Evolutionary conservation across 1,140 invertebrate genomes (phyloP), one percentile per base, ranked within the genome.

Genomic region (Macrostomum lignano): DNA sequence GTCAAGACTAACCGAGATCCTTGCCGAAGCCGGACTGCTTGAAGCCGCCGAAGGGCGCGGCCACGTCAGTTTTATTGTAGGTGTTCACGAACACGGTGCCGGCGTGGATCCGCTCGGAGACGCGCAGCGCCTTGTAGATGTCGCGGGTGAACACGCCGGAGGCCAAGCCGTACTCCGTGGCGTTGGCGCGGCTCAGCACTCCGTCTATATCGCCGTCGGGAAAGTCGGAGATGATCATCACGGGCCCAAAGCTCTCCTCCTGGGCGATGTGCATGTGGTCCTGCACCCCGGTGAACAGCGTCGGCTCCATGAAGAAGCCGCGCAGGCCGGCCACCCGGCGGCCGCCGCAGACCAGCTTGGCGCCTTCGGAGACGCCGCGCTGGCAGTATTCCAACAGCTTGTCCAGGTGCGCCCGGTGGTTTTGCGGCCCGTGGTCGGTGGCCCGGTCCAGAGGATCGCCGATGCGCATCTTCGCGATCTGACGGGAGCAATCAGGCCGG

Each of bases 271-370:
- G 69, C 76, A 93, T 91, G 44, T 84, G 51, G 49, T 94, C 84
- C 40, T 68, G 48, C 2, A 94, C 84, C 55, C 91, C 67, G 10
- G 73, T 68, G 59, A 96, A 96, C 1, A 98, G 77, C 0, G 88
- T 96, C 13, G 88, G 88, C 46, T 84, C 60, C 10, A 96, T 63
- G 51, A 72, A 98, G 52, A 74, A 93, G 0, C 88, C 88, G 36
- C 65, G 66, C 19, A 25, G 24, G 19, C 71, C 57, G 29, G 72
- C 55, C 0, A 74, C 55, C 19, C 71, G 63, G 38, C 69, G 70
- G 1, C 82, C 82, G 15, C 82, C 82, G 39, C 69, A 68, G 7
- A 76, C 65, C 3, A 91, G 51, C 6, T 60, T 74, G 0, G 81
- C 82, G 2, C 79, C 81, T 49, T 81, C 73, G 64, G 76, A 35